These are phyloP conservation scores for Heliconius sara DNA, from an alignment of 2,888 invertebrate species.

Conservation along the genomic window DNA sequence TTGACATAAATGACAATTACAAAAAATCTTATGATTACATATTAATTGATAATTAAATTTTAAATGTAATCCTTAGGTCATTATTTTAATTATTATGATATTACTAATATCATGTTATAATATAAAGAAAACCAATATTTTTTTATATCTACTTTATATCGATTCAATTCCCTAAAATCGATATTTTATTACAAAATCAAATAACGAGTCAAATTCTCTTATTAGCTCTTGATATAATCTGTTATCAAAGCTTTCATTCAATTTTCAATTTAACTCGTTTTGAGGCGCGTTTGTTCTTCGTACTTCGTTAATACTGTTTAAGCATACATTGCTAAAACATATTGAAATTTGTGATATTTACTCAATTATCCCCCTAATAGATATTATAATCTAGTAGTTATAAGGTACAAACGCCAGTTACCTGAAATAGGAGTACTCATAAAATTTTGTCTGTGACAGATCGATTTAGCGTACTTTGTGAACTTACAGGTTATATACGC, in stretches of 20 bases:
- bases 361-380: constrained; percentile 47
- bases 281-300: constrained; percentile 35
- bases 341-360: constrained; percentile 55
- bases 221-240: constrained; percentile 7
- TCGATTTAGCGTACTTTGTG: constrained; percentile 69
- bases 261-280: constrained; percentile 31
- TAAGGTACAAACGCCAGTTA: constrained; percentile 43
- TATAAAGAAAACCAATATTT: background rate
- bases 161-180: background rate
- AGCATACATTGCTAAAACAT: constrained; percentile 35
- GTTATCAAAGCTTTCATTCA: constrained; percentile 30
- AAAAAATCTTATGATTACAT: no score
- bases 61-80: no score
- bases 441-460: constrained; percentile 59
- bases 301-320: constrained; percentile 30
- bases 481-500: constrained; percentile 73
- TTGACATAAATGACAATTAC: background rate
- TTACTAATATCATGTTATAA: background rate
- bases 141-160: background rate
- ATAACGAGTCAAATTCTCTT: background rate
- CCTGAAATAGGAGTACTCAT: constrained; percentile 42
- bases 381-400: constrained; percentile 46
- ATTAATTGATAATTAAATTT: no score
- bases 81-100: background rate
- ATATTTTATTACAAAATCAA: background rate